Conservation (phyloP, 1,140 invertebrate species). For the Trichoplusia ni region DNA sequence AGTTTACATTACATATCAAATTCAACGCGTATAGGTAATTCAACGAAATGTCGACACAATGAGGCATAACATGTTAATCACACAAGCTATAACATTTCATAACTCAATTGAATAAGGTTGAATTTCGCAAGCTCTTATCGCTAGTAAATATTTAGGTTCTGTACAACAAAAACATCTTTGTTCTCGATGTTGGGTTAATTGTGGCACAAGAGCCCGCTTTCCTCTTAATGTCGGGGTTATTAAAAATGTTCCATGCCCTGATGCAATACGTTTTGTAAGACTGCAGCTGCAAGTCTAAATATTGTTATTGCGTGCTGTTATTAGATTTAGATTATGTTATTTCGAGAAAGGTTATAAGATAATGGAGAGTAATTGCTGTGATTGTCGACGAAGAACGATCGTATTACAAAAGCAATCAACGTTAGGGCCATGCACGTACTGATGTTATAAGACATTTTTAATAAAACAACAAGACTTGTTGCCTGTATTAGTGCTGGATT, state of each 20-base stretch:
- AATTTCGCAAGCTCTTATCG: neutral
- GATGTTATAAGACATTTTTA: too few species aligned
- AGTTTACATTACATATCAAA: neutral
- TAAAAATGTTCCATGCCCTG: constrained; percentile 15
- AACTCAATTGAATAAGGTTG: neutral
- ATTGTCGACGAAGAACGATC: too few species aligned
- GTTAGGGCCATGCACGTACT: too few species aligned
- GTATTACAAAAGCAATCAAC: too few species aligned
- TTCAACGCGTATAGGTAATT: constrained; percentile 1
- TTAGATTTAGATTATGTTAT: too few species aligned
- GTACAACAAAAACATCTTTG: constrained; percentile 28
- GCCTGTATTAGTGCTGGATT: too few species aligned
- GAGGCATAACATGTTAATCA: neutral
- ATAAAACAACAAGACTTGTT: too few species aligned
- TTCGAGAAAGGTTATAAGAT: neutral
- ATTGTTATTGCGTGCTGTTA: neutral
- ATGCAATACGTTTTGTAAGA: constrained; percentile 4
- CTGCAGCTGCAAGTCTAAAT: constrained; percentile 1
- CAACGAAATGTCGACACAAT: constrained; percentile 15
- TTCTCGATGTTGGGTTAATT: constrained; percentile 15
- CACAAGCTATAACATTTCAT: neutral
- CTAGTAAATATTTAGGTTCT: constrained; percentile 4
- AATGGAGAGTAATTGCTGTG: too few species aligned
- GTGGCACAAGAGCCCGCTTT: constrained; percentile 7
- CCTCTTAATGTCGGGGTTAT: constrained; percentile 3